A percentile compares a stretch with the other conserved stretches of the same genome.
Evolutionary conservation across 2,888 invertebrate species (phyloP).

Genomic region (Drosophila nr. medialis): DNA sequence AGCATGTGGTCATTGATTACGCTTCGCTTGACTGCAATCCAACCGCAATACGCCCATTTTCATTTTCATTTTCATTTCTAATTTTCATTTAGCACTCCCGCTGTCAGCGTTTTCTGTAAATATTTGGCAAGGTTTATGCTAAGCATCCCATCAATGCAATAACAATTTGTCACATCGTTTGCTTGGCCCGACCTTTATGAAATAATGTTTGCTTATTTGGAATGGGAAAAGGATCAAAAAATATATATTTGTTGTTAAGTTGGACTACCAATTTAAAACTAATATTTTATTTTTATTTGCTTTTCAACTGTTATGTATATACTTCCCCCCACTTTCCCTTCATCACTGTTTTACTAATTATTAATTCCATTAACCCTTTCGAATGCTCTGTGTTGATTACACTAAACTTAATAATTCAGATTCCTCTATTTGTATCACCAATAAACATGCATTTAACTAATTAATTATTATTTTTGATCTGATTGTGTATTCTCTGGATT

Average conservation of each 20-base stretch:
- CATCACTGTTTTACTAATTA: not conserved
- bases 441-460: too few relatives aligned
- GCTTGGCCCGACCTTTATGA: slow-evolving; percentile 31
- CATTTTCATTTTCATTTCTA: slow-evolving; percentile 2
- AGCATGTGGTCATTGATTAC: slow-evolving; percentile 42
- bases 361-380: not conserved
- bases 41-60: not conserved
- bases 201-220: not conserved
- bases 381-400: not conserved
- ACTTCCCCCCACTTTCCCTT: not conserved
- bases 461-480: too few relatives aligned
- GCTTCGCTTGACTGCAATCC: slow-evolving; percentile 9
- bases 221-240: not conserved
- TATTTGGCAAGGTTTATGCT: slow-evolving; percentile 29
- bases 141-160: slow-evolving; percentile 19
- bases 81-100: not conserved
- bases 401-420: too few relatives aligned
- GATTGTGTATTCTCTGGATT: not conserved
- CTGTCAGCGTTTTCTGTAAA: slow-evolving; percentile 43
- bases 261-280: rapidly evolving
- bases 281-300: not conserved
- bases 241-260: not conserved
- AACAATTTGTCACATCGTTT: slow-evolving; percentile 35
- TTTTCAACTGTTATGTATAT: not conserved
- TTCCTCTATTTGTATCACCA: too few relatives aligned